Base-by-base conservation (phyloP, 2,113 vertebrate species). In the Otocyon megalotis region DNA sequence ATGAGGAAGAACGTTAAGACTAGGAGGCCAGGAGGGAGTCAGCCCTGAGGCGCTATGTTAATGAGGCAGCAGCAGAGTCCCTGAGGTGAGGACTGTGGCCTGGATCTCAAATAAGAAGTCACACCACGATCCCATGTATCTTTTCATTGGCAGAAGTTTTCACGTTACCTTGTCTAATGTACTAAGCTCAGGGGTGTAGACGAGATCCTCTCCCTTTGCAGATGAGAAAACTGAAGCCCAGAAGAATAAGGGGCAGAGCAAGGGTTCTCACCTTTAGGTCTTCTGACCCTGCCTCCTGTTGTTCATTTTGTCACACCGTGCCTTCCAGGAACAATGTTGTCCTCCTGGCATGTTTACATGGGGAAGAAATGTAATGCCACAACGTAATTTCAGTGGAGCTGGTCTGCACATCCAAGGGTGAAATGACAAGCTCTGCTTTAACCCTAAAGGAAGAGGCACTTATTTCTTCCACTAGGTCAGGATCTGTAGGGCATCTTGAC, bases 101-200 rank as follows among this genome's bases (percentile, higher is more conserved):
- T 54, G 60, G 32, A 35, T 71, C 4, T n/a, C 63, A 20, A 17
- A 54, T 1, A 4, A 16, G 63, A 14, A 48, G 13, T 8, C 3
- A 0, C 2, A 0, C 58, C 60, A 32, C 8, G 2, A 54, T 14
- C 37, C 2, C 5, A 0, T 30, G 14, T 30, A 50, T 65, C 54
- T 77, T 89, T 54, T 15, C 4, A 2, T 13, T 20, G 5, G 54
- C 82, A 62, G 22, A 16, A 8, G 16, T 90, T 35, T 56, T 32
- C 76, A 24, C 3, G 24, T 54, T 13, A 71, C 60, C 20, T 22
- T 14, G n/a, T 69, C 50, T 48, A 19, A 50, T 32, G 89, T 93
- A 80, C 79, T 69, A n/a, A 92, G 62, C 32, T 53, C 14, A 3
- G 20, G 16, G 4, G 1, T 58, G 9, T 30, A 43, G n/a, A 56